phyloP scores from a whole-genome alignment of 2,888 invertebrate genomes.

The Brassicogethes aeneus region DNA sequence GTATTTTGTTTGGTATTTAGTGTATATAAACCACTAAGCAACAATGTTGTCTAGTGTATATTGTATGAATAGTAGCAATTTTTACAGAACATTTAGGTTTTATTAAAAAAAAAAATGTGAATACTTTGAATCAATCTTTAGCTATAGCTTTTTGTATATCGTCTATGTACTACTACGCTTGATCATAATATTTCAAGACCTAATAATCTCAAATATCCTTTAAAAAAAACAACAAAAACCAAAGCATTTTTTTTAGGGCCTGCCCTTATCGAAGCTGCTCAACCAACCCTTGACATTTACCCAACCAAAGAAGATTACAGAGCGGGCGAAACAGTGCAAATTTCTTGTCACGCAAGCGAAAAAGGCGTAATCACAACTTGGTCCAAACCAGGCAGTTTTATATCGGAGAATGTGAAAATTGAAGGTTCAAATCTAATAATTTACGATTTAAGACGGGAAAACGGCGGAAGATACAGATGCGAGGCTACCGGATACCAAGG shows the following conservation, averaged over 20 bases:
- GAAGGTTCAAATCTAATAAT: conserved; percentile 49
- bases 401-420: conserved; percentile 52
- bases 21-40: too few relatives aligned
- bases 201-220: too few relatives aligned
- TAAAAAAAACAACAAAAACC: too few relatives aligned
- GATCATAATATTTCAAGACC: too few relatives aligned
- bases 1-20: too few relatives aligned
- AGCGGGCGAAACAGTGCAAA: conserved; percentile 53
- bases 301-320: conserved; percentile 29
- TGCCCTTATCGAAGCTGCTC: not conserved
- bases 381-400: conserved; percentile 47
- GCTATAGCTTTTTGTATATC: too few relatives aligned
- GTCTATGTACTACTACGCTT: too few relatives aligned
- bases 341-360: conserved; percentile 54
- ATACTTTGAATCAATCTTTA: too few relatives aligned
- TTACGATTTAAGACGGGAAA: conserved; percentile 47
- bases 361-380: conserved; percentile 49
- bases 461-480: conserved; percentile 63
- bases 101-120: too few relatives aligned
- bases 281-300: conserved; percentile 22
- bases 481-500: conserved; percentile 42
- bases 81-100: too few relatives aligned
- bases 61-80: too few relatives aligned
- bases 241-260: not conserved
- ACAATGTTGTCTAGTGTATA: too few relatives aligned